Evolutionary conservation across 2,797 vertebrate species (phyloP), one percentile per base, ranked within the genome.

Genomic region (Epinephelus awoara): DNA sequence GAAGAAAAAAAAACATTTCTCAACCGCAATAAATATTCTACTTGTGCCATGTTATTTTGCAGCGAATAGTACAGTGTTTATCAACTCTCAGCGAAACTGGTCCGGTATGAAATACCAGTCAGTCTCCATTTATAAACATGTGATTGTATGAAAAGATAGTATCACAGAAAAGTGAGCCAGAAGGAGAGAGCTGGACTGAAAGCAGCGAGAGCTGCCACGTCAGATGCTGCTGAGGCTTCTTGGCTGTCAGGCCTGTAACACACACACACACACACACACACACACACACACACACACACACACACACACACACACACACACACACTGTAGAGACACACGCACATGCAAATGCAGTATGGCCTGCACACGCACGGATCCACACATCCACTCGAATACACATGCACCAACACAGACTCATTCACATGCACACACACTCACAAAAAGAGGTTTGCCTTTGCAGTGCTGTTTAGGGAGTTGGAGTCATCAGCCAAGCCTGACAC

Each of bases 161-260:
- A 91, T 91, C 91, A 92, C 88, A 82, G 85, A 72, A 69, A 82
- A 88, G 86, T 58, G 84, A 91, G 92, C 90, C 91, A 94, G 87
- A 91, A 93, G 88, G 85, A 92, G 85, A 51, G 83, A 88, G 92
- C 89, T 89, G 92, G 91, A 90, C 80, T 72, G 85, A 86, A 85
- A 93, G 89, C 91, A 90, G 90, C 62, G 46, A 88, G 89, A 89
- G 89, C 90, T 94, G 93, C 94, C 94, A 95, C 94, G 93, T 95
- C 93, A 93, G 90, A 93, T 87, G 85, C 87, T 91, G 90, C 91
- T 77, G 88, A 93, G 89, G 90, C 91, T 93, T 93, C 85, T 91
- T 94, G 93, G 93, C 92, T 88, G 88, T 92, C 89, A 89, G 80
- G 75, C 80, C 85, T 85, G 84, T 89, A 83, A 80, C 69, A 75